Base-by-base conservation (phyloP, 2,797 vertebrate genomes). In the Crocidura indochinensis region DNA sequence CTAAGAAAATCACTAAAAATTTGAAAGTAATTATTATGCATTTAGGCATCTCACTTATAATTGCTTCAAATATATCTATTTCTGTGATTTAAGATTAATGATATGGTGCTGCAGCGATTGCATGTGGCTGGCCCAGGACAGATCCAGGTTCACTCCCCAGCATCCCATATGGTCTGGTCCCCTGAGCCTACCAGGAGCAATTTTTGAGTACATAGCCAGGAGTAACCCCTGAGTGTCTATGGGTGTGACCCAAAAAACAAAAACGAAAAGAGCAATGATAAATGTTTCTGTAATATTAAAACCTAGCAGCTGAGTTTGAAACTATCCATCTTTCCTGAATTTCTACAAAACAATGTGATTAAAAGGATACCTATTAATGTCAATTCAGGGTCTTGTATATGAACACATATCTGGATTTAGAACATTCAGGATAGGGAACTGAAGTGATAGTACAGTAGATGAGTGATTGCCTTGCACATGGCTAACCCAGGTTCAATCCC, bases 21-120 rank as follows among this genome's bases (percentile, higher is more conserved):
- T 80, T 31, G 62, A 86, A 94, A 80, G 49, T 38, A 80, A 0
- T 44, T 49, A 82, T 53, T 82, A 76, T 73, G 8, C 73, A 95
- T 94, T 79, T 69, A 87, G 8, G 65, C 47, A 87, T 80, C 60
- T 19, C 22, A 87, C 31, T 46, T 84, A 65, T 26, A 51, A 72
- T 71, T 83, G 31, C 56, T 84, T 93, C 91, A 96, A 97, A 91
- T 29, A 95, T 93, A 79, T 71, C 29, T 31, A 84, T 71, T 75
- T 93, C 88, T 85, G 69, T 65, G 90, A 91, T 95, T 79, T 95
- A 95, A 92, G 81, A 71, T 44, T 69, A 96, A 38, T 84, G 67
- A 91, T 53, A 53, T 14, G 51, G 51, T 12, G 4, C 51, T 53
- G 49, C 3, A 51, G 51, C 12, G 51, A 53, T 53, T 53, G 51